Base-by-base conservation (phyloP, 2,113 vertebrate genomes). In the Dinomys branickii region DNA sequence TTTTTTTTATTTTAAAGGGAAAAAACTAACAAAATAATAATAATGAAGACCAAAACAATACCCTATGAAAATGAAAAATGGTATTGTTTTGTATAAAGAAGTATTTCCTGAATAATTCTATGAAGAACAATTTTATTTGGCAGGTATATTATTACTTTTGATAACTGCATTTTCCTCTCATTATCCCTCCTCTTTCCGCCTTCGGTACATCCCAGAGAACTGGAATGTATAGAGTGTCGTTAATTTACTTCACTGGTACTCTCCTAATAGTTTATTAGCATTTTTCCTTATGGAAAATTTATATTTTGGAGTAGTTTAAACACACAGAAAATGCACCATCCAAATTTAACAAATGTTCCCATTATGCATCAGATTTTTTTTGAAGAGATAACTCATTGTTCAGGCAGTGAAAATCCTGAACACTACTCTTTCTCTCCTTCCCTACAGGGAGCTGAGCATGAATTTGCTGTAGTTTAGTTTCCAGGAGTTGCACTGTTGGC, bases 171-270 rank as follows among this genome's bases (percentile, higher is more conserved):
- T 81, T 87, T 63, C 30, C 3, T 94, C 91, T 73, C 24, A 7
- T 50, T 75, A 89, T 59, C 30, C 3, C 13, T 11, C 41, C 61
- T 22, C 50, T 24, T 28, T 4, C 4, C 13, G 10, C 8, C 16
- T 59, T 65, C 22, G 73, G 6, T 59, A 3, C 50, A 87, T 92
- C 75, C 56, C 85, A 94, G 63, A 96, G 92, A 85, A 78, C n/a
- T 22, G 47, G 47, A 50, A 26, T 9, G 3, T 88, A 54, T 82
- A 16, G 22, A 59, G 7, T 78, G 1, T n/a, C 67, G 19, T 71
- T 84, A 73, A 44, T 35, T 69, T 26, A 28, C 75, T 2, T 38
- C n/a, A 73, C 5, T 88, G 13, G 33, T 16, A 33, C 0, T 83
- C 35, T 17, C 30, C 19, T 77, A 82, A 82, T 59, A 50, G 17